Conservation (phyloP, 2,113 vertebrate species). For the Vulpes lagopus region DNA sequence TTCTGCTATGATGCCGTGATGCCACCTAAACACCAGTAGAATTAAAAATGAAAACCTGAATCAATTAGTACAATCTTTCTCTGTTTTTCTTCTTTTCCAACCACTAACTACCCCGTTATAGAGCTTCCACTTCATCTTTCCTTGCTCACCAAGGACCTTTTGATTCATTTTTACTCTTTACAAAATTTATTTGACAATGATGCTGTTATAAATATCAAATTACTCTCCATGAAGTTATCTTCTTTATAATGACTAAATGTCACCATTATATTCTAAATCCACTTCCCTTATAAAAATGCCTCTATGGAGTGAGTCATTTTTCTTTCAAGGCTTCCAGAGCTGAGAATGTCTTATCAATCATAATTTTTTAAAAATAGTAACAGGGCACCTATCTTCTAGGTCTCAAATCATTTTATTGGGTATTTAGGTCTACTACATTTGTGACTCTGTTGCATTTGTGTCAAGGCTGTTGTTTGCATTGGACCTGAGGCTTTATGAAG, state of each 20-base stretch:
- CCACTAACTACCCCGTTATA: not conserved
- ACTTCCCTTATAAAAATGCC: constrained; percentile 67
- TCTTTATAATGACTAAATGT: constrained; percentile 71
- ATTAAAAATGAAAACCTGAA: constrained; percentile 42
- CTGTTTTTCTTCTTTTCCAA: not conserved
- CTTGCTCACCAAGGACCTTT: constrained; percentile 58
- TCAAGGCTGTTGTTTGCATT: not conserved
- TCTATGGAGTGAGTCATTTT: constrained; percentile 73
- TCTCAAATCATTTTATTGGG: not conserved
- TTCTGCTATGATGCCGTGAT: not conserved
- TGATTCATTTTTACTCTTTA: constrained; percentile 69
- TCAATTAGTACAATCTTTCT: not conserved
- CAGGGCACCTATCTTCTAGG: constrained; percentile 50
- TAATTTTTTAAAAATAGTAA: constrained; percentile 68
- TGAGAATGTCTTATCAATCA: constrained; percentile 64
- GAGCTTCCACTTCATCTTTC: constrained; percentile 7
- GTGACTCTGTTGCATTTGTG: constrained; percentile 27
- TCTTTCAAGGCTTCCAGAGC: constrained; percentile 62
- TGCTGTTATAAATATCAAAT: constrained; percentile 76
- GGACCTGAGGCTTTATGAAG: constrained; percentile 44
- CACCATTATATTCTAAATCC: constrained; percentile 65
- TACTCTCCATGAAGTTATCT: constrained; percentile 70
- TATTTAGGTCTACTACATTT: not conserved
- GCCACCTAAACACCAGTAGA: not conserved
- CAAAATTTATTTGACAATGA: constrained; percentile 63